Conservation (phyloP, 2,113 vertebrate genomes). For the Sceloporus tristichus region DNA sequence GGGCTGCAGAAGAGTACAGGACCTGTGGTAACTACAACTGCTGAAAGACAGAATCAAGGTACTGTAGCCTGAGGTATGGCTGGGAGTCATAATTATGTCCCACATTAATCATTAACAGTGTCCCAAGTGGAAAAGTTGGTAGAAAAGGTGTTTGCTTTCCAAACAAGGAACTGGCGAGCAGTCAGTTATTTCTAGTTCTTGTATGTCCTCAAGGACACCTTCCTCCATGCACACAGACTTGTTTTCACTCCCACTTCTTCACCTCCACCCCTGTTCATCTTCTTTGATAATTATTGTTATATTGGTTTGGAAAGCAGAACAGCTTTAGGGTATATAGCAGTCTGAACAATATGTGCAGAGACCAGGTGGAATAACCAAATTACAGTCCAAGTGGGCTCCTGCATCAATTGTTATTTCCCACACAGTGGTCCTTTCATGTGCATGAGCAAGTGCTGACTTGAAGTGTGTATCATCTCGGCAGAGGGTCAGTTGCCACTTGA, state of each 20-base stretch:
- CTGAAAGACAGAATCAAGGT: conserved; percentile 9
- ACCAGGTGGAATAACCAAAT: not conserved
- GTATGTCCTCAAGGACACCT: not conserved
- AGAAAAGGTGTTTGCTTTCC: conserved; percentile 15
- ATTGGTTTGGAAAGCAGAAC: no score
- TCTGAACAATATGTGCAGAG: accelerated
- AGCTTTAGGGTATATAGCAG: accelerated
- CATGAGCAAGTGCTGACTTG: not conserved
- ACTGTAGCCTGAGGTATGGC: not conserved
- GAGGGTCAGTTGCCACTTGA: not conserved
- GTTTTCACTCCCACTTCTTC: accelerated
- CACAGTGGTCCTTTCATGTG: not conserved
- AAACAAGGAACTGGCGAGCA: not conserved
- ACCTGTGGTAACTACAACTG: not conserved
- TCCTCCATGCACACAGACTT: not conserved
- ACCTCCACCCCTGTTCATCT: not conserved
- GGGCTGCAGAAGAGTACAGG: not conserved
- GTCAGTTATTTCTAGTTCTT: not conserved
- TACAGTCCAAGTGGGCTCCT: not conserved
- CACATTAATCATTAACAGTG: conserved; percentile 24
- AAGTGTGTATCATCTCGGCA: not conserved
- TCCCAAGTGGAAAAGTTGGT: not conserved
- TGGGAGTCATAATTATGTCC: not conserved
- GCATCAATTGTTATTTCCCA: not conserved
- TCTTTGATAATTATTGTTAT: not conserved